Percentiles rank a stretch among this genome's conserved stretches.
These are phyloP conservation scores for Acipenser oxyrinchus DNA, from an alignment of 2,797 vertebrate species.

Conservation along the genomic window DNA sequence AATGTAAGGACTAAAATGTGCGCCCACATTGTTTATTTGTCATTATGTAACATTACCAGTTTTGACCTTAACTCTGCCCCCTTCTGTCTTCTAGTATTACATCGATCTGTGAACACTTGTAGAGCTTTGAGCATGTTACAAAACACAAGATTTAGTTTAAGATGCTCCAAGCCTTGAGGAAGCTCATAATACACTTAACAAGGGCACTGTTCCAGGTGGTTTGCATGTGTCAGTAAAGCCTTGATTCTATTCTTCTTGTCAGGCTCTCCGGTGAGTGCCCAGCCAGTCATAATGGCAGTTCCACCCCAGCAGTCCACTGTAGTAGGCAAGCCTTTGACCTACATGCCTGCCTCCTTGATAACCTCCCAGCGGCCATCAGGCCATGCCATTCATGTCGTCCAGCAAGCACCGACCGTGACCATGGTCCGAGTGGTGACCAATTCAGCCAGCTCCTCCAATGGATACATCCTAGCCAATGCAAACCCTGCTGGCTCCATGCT, in stretches of 20 bases:
- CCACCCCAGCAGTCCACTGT: slow-evolving; percentile 67
- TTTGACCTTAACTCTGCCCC: too few species aligned
- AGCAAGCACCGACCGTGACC: slow-evolving; percentile 80
- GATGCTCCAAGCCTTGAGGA: too few species aligned
- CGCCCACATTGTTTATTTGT: too few species aligned
- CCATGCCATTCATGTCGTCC: slow-evolving; percentile 84
- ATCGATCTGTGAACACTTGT: too few species aligned
- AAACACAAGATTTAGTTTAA: too few species aligned
- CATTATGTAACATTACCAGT: too few species aligned
- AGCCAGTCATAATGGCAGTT: slow-evolving; percentile 89
- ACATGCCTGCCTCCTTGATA: slow-evolving; percentile 78
- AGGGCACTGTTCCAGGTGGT: too few species aligned
- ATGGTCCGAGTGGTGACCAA: slow-evolving; percentile 88
- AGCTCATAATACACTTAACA: too few species aligned
- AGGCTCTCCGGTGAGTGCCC: slow-evolving; percentile 89
- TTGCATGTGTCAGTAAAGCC: too few species aligned
- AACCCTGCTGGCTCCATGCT: slow-evolving; percentile 35
- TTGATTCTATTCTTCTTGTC: not conserved
- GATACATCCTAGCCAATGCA: slow-evolving; percentile 74
- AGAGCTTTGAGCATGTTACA: too few species aligned
- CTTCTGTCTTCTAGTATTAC: too few species aligned
- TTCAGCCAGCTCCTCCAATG: slow-evolving; percentile 72
- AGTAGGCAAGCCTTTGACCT: slow-evolving; percentile 75
- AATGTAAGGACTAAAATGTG: too few species aligned
- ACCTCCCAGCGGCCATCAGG: slow-evolving; percentile 60